These are phyloP conservation scores for Monopterus albus DNA, from an alignment of 2,113 vertebrate species.

Conservation along the genomic window DNA sequence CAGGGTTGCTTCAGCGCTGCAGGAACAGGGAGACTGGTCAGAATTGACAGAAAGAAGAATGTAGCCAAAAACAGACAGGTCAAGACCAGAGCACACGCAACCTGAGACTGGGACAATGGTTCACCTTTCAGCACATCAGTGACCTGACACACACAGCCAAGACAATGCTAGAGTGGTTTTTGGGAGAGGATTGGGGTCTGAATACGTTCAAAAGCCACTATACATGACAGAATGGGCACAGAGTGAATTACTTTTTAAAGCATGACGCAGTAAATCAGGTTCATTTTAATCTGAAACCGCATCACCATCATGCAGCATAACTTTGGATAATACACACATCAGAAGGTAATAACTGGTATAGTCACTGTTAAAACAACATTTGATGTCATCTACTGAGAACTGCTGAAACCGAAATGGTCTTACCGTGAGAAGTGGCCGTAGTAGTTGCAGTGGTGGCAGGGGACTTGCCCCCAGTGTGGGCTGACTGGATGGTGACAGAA, in stretches of 20 bases:
- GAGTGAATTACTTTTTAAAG: neutral
- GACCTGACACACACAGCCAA: no score
- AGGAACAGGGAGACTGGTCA: no score
- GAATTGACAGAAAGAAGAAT: no score
- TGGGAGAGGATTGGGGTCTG: no score
- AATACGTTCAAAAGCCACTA: no score
- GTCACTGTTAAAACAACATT: neutral
- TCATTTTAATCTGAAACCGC: conserved; percentile 1
- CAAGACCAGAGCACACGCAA: no score
- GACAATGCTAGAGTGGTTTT: no score
- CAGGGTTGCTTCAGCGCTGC: no score
- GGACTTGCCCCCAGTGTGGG: conserved; percentile 86
- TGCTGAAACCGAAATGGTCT: conserved; percentile 37
- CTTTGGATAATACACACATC: conserved; percentile 17
- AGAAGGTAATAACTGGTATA: conserved; percentile 4
- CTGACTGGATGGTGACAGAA: conserved; percentile 79
- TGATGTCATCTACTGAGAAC: neutral
- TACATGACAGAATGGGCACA: neutral
- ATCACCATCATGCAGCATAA: conserved; percentile 28
- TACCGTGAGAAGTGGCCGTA: conserved; percentile 86
- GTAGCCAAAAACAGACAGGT: no score
- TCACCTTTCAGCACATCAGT: no score
- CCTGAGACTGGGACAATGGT: no score
- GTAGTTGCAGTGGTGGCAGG: conserved; percentile 82
- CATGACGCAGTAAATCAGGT: conserved; percentile 1